Conservation (phyloP, 64 coral and sea anemone species). For the Montipora capricornis region DNA sequence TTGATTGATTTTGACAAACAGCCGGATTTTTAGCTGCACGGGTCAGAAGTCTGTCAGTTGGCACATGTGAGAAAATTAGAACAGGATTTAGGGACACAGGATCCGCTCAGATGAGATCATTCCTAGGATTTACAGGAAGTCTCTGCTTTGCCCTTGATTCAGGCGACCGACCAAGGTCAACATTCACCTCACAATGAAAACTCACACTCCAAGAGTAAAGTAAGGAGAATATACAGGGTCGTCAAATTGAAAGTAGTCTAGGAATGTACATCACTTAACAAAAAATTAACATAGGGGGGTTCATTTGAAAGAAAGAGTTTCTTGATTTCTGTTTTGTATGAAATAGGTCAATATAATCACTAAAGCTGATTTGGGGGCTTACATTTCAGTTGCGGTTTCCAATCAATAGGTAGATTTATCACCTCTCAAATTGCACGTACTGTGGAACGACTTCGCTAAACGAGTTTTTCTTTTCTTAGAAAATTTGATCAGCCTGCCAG, state of each 20-base stretch:
- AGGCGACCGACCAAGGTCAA: background rate
- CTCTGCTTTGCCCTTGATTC: background rate
- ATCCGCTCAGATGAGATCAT: background rate
- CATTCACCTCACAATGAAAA: background rate
- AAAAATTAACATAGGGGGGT: no score
- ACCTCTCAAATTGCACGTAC: conserved; percentile 1
- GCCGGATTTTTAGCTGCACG: conserved; percentile 21
- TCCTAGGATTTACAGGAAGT: background rate
- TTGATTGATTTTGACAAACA: conserved; percentile 61
- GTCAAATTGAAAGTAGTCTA: background rate
- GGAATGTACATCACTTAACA: background rate
- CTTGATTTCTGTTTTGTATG: background rate
- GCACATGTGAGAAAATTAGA: conserved; percentile 2
- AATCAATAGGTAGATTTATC: background rate
- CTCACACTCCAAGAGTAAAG: background rate
- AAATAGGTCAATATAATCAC: background rate
- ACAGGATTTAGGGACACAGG: conserved; percentile 5
- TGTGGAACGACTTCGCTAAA: background rate
- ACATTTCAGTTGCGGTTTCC: background rate
- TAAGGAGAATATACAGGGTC: background rate
- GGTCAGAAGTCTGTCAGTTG: conserved; percentile 37
- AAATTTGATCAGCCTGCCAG: background rate
- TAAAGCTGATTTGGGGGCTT: conserved; percentile 25
- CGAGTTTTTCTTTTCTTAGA: background rate
- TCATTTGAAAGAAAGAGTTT: background rate